A percentile compares a stretch with the other conserved stretches of the same genome.
Evolutionary conservation across 2,888 invertebrate genomes (phyloP).

Genomic region (Standfussiana lucernea): DNA sequence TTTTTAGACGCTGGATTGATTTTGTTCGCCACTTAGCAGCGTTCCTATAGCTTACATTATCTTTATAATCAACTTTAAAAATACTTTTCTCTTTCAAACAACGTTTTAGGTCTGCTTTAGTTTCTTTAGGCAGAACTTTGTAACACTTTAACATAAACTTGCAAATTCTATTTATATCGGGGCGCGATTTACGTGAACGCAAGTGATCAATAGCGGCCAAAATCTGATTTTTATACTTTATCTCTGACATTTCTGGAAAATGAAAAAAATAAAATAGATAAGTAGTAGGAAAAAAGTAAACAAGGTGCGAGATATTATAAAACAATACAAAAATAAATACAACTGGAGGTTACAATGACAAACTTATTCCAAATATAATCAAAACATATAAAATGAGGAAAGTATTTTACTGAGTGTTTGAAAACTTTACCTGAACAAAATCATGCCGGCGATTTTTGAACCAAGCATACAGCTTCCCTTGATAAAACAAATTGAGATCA

Average conservation of each 20-base stretch:
- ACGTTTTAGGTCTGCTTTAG: constrained; percentile 93
- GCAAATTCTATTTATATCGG: constrained; percentile 95
- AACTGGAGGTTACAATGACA: constrained; percentile 2
- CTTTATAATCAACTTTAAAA: constrained; percentile 96
- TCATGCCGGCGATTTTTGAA: constrained; percentile 85
- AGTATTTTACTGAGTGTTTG: constrained; percentile 15
- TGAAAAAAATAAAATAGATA: constrained; percentile 53
- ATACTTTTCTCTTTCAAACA: constrained; percentile 94
- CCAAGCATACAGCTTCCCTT: constrained; percentile 60
- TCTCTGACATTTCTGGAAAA: constrained; percentile 90
- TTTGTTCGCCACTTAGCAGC: constrained; percentile 93
- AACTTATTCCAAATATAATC: constrained; percentile 33
- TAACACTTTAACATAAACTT: constrained; percentile 94
- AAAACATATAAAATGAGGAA: not conserved
- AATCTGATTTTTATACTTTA: constrained; percentile 94
- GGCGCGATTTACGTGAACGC: constrained; percentile 95
- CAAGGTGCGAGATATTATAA: constrained; percentile 5
- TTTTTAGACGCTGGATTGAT: constrained; percentile 74
- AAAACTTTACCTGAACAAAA: constrained; percentile 81
- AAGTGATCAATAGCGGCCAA: constrained; percentile 96
- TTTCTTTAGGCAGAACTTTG: constrained; percentile 92
- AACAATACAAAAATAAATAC: constrained; percentile 48
- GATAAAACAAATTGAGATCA: constrained; percentile 6
- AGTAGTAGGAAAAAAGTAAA: constrained; percentile 16
- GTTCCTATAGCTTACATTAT: constrained; percentile 96